Evolutionary conservation across 2,113 vertebrate genomes (phyloP), one percentile per base, ranked within the genome.

Genomic region (Pterocles burchelli): DNA sequence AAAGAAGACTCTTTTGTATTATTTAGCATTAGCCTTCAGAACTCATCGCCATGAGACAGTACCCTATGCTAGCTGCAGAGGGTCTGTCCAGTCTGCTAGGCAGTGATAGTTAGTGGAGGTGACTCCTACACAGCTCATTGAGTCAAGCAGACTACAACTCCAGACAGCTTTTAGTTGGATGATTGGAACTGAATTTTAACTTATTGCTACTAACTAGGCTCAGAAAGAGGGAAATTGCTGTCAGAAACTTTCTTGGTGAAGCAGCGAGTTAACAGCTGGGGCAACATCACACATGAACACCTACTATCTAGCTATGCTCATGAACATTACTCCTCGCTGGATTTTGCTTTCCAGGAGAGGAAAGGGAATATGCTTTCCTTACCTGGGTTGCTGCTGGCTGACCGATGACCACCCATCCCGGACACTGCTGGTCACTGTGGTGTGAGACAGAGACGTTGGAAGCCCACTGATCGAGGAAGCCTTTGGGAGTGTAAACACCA

Each of bases 391-490:
- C 98, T 59, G 99, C 99, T 18, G 99, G 99, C 91, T 99, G 99
- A 10, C 99, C 99, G 0, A 99, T 98, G 58, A 99, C 98, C 89
- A 99, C 99, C 97, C 99, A 99, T 2, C 98, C 99, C 6, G 99
- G 99, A 87, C 99, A 99, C 91, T 99, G 98, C 31, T 99, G 99
- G 93, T 98, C 99, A 71, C 98, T 98, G 88, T 99, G 98, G 62
- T 99, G 99, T 2, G 99, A 99, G 41, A 99, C 99, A 0, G 99
- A 98, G 17, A 98, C 98, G 2, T 98, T 97, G 70, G 99, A 99
- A 41, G 99, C 99, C 99, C 99, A 99, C 45, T 99, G 99, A 94
- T 99, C 99, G 26, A 99, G 97, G 97, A 99, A 99, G 33, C 99
- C 99, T 45, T 97, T 98, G 62, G 99, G 99, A 2, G 99, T 99